Percentiles rank a stretch among this genome's conserved stretches.
Conservation (phyloP, 2,888 invertebrate genomes). For the Melanostoma mellinum region DNA sequence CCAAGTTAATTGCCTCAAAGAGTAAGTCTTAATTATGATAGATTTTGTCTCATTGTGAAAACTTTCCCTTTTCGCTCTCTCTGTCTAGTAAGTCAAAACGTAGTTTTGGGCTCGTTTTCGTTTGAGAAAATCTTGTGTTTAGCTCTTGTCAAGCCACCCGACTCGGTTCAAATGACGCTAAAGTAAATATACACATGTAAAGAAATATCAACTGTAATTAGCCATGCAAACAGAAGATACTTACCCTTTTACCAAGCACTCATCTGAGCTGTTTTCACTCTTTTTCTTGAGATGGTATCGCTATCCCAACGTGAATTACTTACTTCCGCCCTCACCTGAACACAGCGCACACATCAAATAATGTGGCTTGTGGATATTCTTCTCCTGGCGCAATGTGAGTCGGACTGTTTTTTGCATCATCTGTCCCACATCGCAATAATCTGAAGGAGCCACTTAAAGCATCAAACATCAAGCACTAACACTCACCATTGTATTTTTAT, state of each 20-base stretch:
- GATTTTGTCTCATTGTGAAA: no score
- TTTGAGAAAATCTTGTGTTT: no score
- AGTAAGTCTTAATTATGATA: no score
- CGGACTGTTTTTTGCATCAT: conserved; percentile 45
- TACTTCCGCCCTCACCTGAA: conserved; percentile 27
- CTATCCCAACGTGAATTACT: conserved; percentile 20
- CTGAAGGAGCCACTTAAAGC: conserved; percentile 34
- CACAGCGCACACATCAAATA: neutral
- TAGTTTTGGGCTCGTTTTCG: no score
- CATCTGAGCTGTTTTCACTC: conserved; percentile 40
- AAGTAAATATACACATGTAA: conserved; percentile 14
- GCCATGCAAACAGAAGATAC: conserved; percentile 51
- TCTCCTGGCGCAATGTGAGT: conserved; percentile 41
- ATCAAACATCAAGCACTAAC: conserved; percentile 22
- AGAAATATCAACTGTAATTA: conserved; percentile 29
- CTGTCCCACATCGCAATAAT: conserved; percentile 37
- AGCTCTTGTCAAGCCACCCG: no score
- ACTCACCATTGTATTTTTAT: conserved; percentile 42
- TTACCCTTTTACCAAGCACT: conserved; percentile 40
- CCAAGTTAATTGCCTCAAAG: no score
- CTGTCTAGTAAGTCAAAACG: no score
- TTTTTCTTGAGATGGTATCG: conserved; percentile 7
- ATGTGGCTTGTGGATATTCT: conserved; percentile 8
- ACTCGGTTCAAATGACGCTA: neutral
- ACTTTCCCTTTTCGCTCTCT: no score